These are phyloP conservation scores for Microtus pennsylvanicus DNA, from an alignment of 2,113 vertebrate species.

Conservation along the genomic window DNA sequence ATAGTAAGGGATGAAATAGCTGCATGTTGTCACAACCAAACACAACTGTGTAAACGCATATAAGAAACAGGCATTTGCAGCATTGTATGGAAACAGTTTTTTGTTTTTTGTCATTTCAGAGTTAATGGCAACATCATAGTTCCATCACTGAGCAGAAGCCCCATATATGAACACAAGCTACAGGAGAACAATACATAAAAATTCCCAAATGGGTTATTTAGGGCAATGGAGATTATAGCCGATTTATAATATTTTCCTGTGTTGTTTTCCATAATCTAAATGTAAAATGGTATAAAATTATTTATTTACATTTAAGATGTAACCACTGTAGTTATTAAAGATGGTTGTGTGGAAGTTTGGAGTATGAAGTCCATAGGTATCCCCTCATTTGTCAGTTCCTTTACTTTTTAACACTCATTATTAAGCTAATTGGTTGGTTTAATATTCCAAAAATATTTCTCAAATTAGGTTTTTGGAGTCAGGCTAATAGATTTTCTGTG, in stretches of 20 bases:
- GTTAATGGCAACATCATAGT: not conserved
- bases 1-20: not conserved
- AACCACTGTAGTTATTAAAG: not conserved
- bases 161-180: not conserved
- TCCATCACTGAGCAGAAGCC: not conserved
- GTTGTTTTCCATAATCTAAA: not conserved
- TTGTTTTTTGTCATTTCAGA: not conserved
- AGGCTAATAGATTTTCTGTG: not conserved
- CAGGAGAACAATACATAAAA: not conserved
- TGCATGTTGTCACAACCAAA: not conserved
- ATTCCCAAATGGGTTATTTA: not conserved
- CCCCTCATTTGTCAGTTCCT: not conserved
- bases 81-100: not conserved
- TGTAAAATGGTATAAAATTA: not conserved
- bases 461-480: not conserved
- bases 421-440: not conserved
- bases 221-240: not conserved
- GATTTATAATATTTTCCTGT: constrained; percentile 1
- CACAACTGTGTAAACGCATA: not conserved
- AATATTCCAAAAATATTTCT: constrained; percentile 8
- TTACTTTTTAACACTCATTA: not conserved
- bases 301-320: not conserved
- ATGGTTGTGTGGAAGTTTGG: not conserved
- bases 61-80: not conserved
- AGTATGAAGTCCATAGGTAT: not conserved